Conservation (phyloP, 2,113 vertebrate species). For the Ceuthmochares aereus region DNA sequence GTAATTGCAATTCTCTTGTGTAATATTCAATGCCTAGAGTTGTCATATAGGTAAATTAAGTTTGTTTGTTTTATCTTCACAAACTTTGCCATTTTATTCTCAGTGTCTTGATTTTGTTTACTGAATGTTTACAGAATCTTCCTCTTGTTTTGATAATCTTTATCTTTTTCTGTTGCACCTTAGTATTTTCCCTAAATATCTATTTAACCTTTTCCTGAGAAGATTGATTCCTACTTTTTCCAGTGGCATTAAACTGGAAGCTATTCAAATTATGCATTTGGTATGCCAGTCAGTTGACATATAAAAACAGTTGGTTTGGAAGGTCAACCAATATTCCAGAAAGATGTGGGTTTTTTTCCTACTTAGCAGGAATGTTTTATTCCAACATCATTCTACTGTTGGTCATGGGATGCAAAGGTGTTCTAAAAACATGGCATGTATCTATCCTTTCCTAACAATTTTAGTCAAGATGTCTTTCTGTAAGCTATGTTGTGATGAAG, state of each 20-base stretch:
- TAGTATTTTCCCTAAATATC: neutral
- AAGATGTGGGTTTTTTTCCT: neutral
- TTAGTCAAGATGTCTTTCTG: neutral
- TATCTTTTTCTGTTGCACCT: neutral
- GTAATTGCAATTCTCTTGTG: neutral
- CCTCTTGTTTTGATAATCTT: neutral
- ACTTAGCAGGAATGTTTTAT: neutral
- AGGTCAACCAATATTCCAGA: neutral
- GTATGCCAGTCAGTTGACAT: neutral
- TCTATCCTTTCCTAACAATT: neutral
- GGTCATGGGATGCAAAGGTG: neutral
- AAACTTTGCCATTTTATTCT: neutral
- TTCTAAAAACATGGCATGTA: neutral
- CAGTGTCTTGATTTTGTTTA: neutral
- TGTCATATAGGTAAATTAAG: neutral
- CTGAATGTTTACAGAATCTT: neutral
- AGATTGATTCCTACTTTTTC: neutral
- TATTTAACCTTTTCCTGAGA: neutral
- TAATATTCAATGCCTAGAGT: neutral
- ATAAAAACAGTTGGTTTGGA: neutral
- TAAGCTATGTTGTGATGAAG: neutral
- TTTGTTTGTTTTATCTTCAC: neutral
- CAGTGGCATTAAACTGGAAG: neutral
- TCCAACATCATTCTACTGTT: neutral
- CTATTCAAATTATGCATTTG: neutral